Evolutionary conservation across 2,797 vertebrate genomes (phyloP).

Genomic region (Loris lydekkerianus): DNA sequence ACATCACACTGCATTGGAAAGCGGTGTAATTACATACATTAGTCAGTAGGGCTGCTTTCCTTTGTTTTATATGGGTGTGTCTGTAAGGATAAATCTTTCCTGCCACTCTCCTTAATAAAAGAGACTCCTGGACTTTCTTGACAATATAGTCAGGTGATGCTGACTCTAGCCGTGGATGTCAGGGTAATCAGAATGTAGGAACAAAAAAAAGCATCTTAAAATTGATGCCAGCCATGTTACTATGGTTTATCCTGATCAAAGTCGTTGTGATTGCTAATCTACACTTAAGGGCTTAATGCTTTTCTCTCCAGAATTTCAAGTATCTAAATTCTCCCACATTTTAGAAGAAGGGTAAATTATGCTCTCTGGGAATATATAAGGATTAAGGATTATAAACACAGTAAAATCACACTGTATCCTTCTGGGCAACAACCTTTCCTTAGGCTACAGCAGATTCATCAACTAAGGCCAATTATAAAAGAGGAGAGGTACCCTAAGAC

Average conservation of each 20-base stretch:
- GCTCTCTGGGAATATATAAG: background rate
- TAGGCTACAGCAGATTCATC: background rate
- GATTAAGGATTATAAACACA: background rate
- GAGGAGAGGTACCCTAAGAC: background rate
- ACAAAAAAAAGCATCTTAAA: background rate
- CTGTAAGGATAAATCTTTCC: background rate
- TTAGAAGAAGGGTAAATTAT: conserved; percentile 25
- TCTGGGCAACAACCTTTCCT: background rate
- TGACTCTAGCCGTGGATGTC: background rate
- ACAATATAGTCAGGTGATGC: background rate
- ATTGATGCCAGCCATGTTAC: background rate
- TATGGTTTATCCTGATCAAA: conserved; percentile 5
- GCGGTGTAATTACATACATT: background rate
- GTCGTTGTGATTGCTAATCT: background rate
- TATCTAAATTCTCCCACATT: conserved; percentile 52
- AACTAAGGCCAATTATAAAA: background rate
- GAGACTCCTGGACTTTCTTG: background rate
- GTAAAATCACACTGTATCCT: background rate
- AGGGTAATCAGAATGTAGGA: background rate
- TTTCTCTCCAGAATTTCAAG: conserved; percentile 19
- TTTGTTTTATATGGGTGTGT: conserved; percentile 66
- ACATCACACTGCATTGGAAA: background rate
- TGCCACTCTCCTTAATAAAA: background rate
- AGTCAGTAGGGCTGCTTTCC: background rate
- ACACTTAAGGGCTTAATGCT: background rate